These are phyloP conservation scores for Dione juno DNA, from an alignment of 2,888 invertebrate genomes.

Conservation along the genomic window DNA sequence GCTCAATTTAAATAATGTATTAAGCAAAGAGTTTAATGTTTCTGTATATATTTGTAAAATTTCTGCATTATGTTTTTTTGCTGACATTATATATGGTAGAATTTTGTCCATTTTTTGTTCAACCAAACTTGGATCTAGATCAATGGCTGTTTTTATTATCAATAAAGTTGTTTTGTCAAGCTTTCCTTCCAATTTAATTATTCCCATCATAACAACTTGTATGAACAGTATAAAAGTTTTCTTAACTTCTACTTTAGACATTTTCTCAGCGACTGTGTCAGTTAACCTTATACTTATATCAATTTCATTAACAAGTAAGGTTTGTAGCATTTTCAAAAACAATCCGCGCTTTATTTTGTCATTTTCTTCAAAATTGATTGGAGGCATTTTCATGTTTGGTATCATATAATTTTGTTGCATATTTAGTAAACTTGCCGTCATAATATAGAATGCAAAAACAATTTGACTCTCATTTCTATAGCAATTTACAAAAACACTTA, in stretches of 20 bases:
- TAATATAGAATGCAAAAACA: constrained; percentile 73
- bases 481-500: constrained; percentile 69
- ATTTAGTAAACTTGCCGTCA: constrained; percentile 62
- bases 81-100: constrained; percentile 68
- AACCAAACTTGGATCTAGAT: constrained; percentile 72
- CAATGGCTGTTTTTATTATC: constrained; percentile 68
- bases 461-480: constrained; percentile 69
- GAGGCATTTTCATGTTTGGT: constrained; percentile 63
- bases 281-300: constrained; percentile 70
- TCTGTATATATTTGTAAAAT: constrained; percentile 61
- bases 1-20: constrained; percentile 74
- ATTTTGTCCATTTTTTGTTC: constrained; percentile 69
- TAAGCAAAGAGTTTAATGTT: constrained; percentile 69
- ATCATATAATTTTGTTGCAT: constrained; percentile 70
- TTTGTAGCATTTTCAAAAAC: constrained; percentile 70
- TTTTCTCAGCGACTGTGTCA: constrained; percentile 69
- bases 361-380: constrained; percentile 60
- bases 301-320: constrained; percentile 65
- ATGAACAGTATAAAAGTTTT: constrained; percentile 70
- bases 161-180: constrained; percentile 65
- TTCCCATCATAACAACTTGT: constrained; percentile 68
- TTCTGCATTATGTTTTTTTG: constrained; percentile 60
- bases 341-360: constrained; percentile 66
- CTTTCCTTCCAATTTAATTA: constrained; percentile 70
- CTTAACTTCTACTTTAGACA: constrained; percentile 69